Conservation (phyloP, 2,888 invertebrate genomes). For the Teleiodes luculella region DNA sequence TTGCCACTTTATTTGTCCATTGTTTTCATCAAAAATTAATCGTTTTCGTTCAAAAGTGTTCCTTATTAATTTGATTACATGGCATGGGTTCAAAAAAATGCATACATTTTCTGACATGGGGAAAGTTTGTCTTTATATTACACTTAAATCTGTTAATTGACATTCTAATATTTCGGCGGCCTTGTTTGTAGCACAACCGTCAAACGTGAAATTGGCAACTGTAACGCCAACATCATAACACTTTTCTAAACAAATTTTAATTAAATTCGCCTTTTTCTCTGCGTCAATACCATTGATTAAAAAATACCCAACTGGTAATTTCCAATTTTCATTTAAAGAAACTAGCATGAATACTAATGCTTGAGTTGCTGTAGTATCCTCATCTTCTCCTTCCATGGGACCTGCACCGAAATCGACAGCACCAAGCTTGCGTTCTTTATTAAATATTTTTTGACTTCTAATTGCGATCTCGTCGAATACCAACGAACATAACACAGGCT, state of each 20-base stretch:
- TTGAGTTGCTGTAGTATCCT: conserved; percentile 24
- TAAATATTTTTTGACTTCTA: conserved; percentile 22
- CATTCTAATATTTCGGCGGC: conserved; percentile 28
- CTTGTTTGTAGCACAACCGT: conserved; percentile 27
- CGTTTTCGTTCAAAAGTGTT: conserved; percentile 23
- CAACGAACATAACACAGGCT: conserved; percentile 5
- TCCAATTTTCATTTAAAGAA: conserved; percentile 20
- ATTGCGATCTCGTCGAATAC: conserved; percentile 12
- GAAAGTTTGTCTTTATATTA: conserved; percentile 26
- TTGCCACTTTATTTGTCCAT: conserved; percentile 19
- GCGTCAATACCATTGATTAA: conserved; percentile 18
- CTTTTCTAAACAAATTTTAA: conserved; percentile 27
- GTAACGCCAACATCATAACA: conserved; percentile 28
- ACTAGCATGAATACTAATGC: conserved; percentile 25
- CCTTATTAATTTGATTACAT: conserved; percentile 26
- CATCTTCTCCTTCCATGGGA: conserved; percentile 22
- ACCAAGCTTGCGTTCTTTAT: conserved; percentile 24
- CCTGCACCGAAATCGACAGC: conserved; percentile 29
- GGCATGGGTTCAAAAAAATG: conserved; percentile 29
- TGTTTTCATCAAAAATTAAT: neutral
- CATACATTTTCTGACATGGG: conserved; percentile 23
- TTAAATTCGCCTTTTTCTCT: conserved; percentile 29
- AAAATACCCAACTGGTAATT: conserved; percentile 22
- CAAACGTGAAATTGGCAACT: conserved; percentile 27
- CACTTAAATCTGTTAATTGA: conserved; percentile 16